These are phyloP conservation scores for Brienomyrus longianalis DNA, from an alignment of 2,113 vertebrate species.

Conservation along the genomic window DNA sequence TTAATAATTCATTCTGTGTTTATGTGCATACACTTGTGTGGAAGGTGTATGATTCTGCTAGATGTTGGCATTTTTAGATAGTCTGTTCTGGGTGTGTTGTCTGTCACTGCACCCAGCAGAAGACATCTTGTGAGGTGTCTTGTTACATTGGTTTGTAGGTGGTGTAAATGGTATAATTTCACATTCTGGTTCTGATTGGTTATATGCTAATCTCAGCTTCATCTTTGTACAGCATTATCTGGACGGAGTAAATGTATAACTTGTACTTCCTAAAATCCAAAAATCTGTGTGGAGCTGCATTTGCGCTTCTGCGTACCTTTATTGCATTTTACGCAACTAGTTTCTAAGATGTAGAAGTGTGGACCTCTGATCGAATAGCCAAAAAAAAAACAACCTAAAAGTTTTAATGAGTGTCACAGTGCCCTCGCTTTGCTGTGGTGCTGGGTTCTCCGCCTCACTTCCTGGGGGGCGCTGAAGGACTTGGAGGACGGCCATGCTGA, in stretches of 20 bases:
- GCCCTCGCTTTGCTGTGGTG: background rate
- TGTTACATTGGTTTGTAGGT: background rate
- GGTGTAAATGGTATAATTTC: background rate
- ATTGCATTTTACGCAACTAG: background rate
- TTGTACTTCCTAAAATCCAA: background rate
- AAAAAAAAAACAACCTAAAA: background rate
- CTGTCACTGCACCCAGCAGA: background rate
- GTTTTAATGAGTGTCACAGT: background rate
- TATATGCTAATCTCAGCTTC: background rate
- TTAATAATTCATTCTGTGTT: background rate
- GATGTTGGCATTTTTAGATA: background rate
- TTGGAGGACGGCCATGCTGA: background rate
- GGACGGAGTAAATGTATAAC: background rate
- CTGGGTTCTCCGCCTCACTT: background rate
- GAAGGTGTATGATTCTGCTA: background rate
- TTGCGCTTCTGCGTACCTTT: background rate
- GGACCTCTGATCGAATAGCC: background rate
- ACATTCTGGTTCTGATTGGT: background rate
- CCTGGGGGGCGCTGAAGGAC: background rate
- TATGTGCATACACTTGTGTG: background rate
- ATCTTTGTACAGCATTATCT: background rate
- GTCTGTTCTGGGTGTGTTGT: background rate
- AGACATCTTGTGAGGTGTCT: background rate
- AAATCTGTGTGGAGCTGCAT: background rate
- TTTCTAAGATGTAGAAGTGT: background rate